A percentile compares a stretch with the other conserved stretches of the same genome.
These are phyloP conservation scores for Drosophila neonasuta DNA, from an alignment of 2,888 invertebrate genomes.

Conservation along the genomic window DNA sequence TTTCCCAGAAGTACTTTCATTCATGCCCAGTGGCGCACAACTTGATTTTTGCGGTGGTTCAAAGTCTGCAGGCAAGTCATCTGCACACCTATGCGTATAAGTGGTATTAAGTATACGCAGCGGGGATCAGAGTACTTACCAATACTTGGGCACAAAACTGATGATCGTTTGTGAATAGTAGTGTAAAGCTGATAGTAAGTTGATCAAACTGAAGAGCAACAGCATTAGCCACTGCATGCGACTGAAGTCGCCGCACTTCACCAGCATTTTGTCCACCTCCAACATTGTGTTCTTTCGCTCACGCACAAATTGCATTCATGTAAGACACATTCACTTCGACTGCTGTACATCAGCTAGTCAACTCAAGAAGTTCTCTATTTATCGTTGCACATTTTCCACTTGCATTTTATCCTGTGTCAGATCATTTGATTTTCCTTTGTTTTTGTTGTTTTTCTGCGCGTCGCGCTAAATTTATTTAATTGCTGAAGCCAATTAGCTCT, in stretches of 20 bases:
- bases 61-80: conserved; percentile 33
- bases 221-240: conserved; percentile 83
- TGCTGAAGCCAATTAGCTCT: conserved; percentile 44
- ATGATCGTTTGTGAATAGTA: conserved; percentile 86
- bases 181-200: conserved; percentile 84
- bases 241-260: conserved; percentile 84
- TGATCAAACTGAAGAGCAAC: conserved; percentile 83
- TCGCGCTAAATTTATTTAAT: conserved; percentile 38
- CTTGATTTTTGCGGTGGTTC: conserved; percentile 48
- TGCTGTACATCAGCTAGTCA: background rate
- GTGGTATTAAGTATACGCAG: conserved; percentile 20
- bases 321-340: background rate
- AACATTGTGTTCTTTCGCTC: conserved; percentile 62
- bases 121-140: conserved; percentile 62
- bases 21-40: conserved; percentile 49
- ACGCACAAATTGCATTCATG: conserved; percentile 22
- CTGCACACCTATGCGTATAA: conserved; percentile 66
- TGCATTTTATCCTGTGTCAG: conserved; percentile 5
- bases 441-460: background rate
- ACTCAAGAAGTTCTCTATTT: background rate
- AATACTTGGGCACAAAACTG: conserved; percentile 83
- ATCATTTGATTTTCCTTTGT: conserved; percentile 19
- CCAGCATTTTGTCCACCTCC: conserved; percentile 83
- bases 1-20: conserved; percentile 12
- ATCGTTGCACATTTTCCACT: conserved; percentile 6